phyloP scores from a whole-genome alignment of 2,888 invertebrate genomes.

The Atethmia centrago region DNA sequence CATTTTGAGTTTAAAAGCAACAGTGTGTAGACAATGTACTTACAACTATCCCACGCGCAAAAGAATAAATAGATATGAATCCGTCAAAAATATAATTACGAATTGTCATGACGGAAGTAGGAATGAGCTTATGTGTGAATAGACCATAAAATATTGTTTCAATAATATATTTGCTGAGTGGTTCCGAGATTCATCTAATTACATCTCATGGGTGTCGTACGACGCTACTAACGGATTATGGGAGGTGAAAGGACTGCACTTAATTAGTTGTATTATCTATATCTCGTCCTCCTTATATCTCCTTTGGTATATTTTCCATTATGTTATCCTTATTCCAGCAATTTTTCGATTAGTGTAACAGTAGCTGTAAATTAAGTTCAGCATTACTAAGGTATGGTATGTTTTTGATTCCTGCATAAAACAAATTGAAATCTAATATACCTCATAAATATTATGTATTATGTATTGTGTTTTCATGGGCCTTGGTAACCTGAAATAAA shows the following conservation, averaged over 20 bases:
- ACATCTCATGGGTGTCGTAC: constrained; percentile 40
- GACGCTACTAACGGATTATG: constrained; percentile 19
- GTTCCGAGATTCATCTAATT: constrained; percentile 30
- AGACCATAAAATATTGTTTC: not conserved
- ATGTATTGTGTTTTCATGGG: no score
- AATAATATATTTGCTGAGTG: constrained; percentile 15
- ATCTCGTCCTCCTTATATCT: not conserved
- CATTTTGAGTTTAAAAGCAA: no score
- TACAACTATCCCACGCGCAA: no score
- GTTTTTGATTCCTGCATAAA: not conserved
- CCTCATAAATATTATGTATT: no score
- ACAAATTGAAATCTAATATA: not conserved
- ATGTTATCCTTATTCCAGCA: not conserved
- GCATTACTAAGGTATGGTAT: not conserved
- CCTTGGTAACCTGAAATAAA: no score
- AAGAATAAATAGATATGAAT: no score
- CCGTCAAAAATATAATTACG: no score
- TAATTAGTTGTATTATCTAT: constrained; percentile 17
- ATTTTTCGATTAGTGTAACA: not conserved
- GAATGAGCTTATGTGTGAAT: not conserved
- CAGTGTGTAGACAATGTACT: no score
- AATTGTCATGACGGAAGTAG: no score
- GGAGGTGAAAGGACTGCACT: constrained; percentile 20
- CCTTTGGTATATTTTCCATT: not conserved
- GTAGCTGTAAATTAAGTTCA: not conserved